A percentile compares a stretch with the other conserved stretches of the same genome.
phyloP scores from a whole-genome alignment of 2,888 invertebrate species.

The Lepeophtheirus nordmannii region DNA sequence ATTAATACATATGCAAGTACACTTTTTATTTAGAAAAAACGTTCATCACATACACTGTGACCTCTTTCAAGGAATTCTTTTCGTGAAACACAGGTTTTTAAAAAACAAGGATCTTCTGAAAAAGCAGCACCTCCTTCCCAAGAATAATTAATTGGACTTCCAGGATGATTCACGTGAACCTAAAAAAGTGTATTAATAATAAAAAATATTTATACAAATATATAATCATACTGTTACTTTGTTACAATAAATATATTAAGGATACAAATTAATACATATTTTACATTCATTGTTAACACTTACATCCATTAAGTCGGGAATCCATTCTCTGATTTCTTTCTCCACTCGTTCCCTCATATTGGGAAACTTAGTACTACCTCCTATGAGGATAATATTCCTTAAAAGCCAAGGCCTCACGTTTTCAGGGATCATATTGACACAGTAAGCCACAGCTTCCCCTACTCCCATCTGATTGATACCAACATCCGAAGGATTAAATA shows the following conservation, averaged over 20 bases:
- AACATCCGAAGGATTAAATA: slow-evolving; percentile 87
- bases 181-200: slow-evolving; percentile 14
- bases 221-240: not conserved
- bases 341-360: slow-evolving; percentile 65
- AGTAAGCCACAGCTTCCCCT: slow-evolving; percentile 65
- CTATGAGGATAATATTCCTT: slow-evolving; percentile 65
- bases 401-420: slow-evolving; percentile 59
- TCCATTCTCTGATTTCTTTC: slow-evolving; percentile 58
- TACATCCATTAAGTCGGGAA: slow-evolving; percentile 60
- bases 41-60: slow-evolving; percentile 41
- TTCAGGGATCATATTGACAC: slow-evolving; percentile 55
- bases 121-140: slow-evolving; percentile 75
- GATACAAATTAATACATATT: not conserved
- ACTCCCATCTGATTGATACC: slow-evolving; percentile 82
- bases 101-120: slow-evolving; percentile 53
- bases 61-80: slow-evolving; percentile 84
- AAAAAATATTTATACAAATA: slow-evolving; percentile 24
- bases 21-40: slow-evolving; percentile 29
- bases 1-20: not conserved
- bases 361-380: slow-evolving; percentile 62
- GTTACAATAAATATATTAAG: not conserved
- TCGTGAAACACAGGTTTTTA: slow-evolving; percentile 48
- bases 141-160: slow-evolving; percentile 54
- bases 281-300: slow-evolving; percentile 29
- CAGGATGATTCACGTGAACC: slow-evolving; percentile 39